Evolutionary conservation across 2,888 invertebrate species (phyloP), one percentile per base, ranked within the genome.

Genomic region (Drosophila borealis): DNA sequence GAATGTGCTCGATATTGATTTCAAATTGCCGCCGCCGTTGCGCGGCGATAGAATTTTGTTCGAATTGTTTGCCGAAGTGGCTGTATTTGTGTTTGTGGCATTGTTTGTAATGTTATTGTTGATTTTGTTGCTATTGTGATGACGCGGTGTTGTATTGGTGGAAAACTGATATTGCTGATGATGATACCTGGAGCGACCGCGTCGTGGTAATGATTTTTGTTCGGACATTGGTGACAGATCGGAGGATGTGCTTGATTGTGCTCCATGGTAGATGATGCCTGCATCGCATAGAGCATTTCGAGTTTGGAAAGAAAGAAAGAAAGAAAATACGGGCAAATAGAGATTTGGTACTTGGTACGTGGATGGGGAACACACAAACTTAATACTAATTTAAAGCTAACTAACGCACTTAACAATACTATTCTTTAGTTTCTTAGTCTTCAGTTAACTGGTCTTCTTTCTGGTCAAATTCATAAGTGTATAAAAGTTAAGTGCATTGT

Each of bases 191-290:
- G 95, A 94, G 92, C 95, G 94, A 92, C 94, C 94, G 92, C 95
- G 94, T 90, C 95, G 94, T 82, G 95, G 95, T 90, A 95, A 93
- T 83, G 95, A 95, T 92, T 95, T 95, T 93, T 95, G 95, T 92
- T 95, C 96, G 90, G 95, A 95, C 95, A 95, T 95, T 89, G 95
- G 95, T 83, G 95, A 95, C 91, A 95, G 94, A 93, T 96, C 96
- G 91, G 95, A 95, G 78, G 95, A 96, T 81, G 95, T 96, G 93
- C 95, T 95, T 89, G 95, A 95, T 91, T 94, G 94, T 92, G 95
- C 95, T 91, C 95, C 95, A 92, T 95, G 95, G 92, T 95, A 95
- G 92, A 95, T 94, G 92, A 95, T 95, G 93, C 95, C 95, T 94
- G 93, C 70, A 75, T 55, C 69, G 72, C 65, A 69, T 29, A 61